Percentiles rank a stretch among this genome's conserved stretches.
Evolutionary conservation across 2,888 invertebrate species (phyloP).

Genomic region (Microctonus brassicae): DNA sequence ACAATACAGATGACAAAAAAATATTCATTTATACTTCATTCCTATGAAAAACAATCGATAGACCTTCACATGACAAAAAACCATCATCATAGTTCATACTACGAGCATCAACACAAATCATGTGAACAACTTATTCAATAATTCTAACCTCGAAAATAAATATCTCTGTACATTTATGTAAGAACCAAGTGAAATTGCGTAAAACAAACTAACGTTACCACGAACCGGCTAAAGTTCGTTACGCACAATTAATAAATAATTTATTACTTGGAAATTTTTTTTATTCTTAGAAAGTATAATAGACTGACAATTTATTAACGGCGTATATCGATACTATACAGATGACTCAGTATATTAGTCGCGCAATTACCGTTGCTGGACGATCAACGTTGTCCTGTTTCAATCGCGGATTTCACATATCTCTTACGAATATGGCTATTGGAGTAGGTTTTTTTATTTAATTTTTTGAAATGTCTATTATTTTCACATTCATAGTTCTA

Average conservation of each 20-base stretch:
- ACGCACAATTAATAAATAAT: not conserved
- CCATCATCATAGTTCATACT: not conserved
- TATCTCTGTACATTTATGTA: slow-evolving; percentile 8
- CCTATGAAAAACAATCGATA: not conserved
- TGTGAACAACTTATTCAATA: too few relatives aligned
- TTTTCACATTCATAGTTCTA: not conserved
- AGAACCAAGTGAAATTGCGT: slow-evolving; percentile 6
- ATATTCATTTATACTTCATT: too few relatives aligned
- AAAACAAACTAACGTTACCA: slow-evolving; percentile 7
- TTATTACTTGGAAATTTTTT: not conserved
- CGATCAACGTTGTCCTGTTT: slow-evolving; percentile 52
- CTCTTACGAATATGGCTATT: slow-evolving; percentile 63
- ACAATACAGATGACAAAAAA: too few relatives aligned
- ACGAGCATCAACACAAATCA: not conserved
- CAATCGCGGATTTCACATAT: slow-evolving; percentile 53
- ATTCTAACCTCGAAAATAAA: not conserved
- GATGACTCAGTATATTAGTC: slow-evolving; percentile 57
- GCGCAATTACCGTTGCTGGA: slow-evolving; percentile 51
- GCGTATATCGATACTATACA: slow-evolving; percentile 34
- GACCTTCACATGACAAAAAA: too few relatives aligned
- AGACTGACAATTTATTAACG: slow-evolving; percentile 12
- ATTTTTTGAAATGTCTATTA: not conserved
- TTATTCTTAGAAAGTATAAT: not conserved
- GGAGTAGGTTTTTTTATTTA: slow-evolving; percentile 59
- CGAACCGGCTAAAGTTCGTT: slow-evolving; percentile 13